These are phyloP conservation scores for Scelioninae gen. 2 DNA, from an alignment of 2,888 invertebrate genomes.

Conservation along the genomic window DNA sequence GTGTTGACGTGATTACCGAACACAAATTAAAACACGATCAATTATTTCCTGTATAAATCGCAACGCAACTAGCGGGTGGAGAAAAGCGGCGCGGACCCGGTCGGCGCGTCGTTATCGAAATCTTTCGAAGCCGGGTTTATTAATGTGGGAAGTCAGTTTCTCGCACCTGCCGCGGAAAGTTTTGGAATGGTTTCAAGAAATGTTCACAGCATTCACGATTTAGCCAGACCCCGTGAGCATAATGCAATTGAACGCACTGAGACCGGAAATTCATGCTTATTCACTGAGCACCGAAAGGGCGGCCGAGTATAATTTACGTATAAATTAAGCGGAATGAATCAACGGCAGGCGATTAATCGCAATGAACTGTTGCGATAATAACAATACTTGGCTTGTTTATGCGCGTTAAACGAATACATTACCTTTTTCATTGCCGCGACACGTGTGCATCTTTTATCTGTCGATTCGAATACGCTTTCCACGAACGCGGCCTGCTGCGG, in stretches of 20 bases:
- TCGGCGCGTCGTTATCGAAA: constrained; percentile 20
- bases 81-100: constrained; percentile 10
- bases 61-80: not conserved
- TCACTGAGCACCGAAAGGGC: constrained; percentile 73
- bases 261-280: constrained; percentile 74
- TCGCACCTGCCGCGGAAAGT: constrained; percentile 55
- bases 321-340: constrained; percentile 73
- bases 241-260: constrained; percentile 63
- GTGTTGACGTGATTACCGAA: constrained; percentile 48
- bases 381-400: constrained; percentile 68
- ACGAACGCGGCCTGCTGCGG: not conserved
- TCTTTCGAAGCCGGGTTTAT: constrained; percentile 35
- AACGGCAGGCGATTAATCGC: constrained; percentile 72
- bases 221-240: constrained; percentile 55
- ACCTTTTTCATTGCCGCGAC: constrained; percentile 71
- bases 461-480: constrained; percentile 39
- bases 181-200: constrained; percentile 56
- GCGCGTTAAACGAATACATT: constrained; percentile 70
- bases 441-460: constrained; percentile 70
- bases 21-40: constrained; percentile 50
- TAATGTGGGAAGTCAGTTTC: constrained; percentile 42
- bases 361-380: constrained; percentile 68
- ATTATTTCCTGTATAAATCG: constrained; percentile 43
- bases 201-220: constrained; percentile 61
- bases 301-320: constrained; percentile 72